A percentile compares a stretch with the other conserved stretches of the same genome.
phyloP scores from a whole-genome alignment of 2,797 vertebrate species.

The Poecilia wingei region DNA sequence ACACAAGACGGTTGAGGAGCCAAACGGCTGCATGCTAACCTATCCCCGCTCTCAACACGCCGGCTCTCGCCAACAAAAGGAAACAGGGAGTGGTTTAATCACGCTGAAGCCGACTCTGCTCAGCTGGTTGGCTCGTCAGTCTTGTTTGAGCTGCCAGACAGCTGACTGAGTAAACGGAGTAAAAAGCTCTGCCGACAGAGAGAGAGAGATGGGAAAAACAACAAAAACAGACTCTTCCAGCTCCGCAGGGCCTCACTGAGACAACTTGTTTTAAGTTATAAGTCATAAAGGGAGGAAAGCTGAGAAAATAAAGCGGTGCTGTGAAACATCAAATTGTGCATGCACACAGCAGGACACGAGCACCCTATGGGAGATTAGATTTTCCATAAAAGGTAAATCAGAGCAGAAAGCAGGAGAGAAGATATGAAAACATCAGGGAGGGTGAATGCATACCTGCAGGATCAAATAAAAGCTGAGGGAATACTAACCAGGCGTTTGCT shows the following conservation, averaged over 20 bases:
- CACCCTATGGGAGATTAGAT: background rate
- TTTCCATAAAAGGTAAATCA: background rate
- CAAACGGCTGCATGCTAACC: background rate
- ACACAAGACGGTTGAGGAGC: constrained; percentile 6
- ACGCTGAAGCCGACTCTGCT: constrained; percentile 14
- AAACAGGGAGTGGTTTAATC: constrained; percentile 44
- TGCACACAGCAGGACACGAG: background rate
- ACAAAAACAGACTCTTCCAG: background rate
- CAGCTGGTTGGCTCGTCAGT: constrained; percentile 38
- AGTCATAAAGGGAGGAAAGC: background rate
- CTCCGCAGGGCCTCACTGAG: constrained; percentile 20
- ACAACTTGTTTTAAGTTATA: background rate
- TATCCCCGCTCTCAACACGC: constrained; percentile 13
- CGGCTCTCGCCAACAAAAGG: constrained; percentile 31
- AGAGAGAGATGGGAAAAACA: background rate
- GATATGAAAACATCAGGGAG: background rate
- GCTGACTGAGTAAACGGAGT: constrained; percentile 53
- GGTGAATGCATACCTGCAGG: background rate
- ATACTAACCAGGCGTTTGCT: constrained; percentile 75
- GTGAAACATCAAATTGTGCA: constrained; percentile 10
- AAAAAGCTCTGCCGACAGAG: background rate
- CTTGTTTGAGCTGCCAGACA: constrained; percentile 51
- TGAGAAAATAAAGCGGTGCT: background rate
- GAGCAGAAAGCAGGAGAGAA: background rate
- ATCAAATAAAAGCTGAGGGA: background rate